Conservation (phyloP, 2,113 vertebrate species). For the Seriola dumerili region DNA sequence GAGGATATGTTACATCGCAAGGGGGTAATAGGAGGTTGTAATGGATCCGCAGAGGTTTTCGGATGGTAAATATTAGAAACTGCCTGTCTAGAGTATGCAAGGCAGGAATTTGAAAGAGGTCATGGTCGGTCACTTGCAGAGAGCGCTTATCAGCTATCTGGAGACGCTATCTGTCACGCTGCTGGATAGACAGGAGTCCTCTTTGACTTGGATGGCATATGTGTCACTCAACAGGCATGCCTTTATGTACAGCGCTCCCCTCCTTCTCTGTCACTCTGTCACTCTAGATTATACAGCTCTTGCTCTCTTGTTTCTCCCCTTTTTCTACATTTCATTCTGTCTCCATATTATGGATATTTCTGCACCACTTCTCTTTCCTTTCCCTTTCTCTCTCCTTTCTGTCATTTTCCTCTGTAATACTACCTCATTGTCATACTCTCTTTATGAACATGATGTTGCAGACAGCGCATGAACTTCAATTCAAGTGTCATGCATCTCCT, state of each 20-base stretch:
- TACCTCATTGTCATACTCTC: conserved; percentile 56
- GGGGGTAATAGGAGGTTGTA: conserved; percentile 56
- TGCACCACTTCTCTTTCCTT: background rate
- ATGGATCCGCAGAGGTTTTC: conserved; percentile 53
- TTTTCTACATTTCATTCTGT: background rate
- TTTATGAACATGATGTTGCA: conserved; percentile 62
- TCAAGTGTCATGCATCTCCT: conserved; percentile 81
- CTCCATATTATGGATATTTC: conserved; percentile 3
- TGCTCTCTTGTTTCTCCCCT: background rate
- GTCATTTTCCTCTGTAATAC: conserved; percentile 58
- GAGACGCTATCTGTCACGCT: conserved; percentile 73
- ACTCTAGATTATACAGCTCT: conserved; percentile 21
- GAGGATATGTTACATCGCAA: conserved; percentile 76
- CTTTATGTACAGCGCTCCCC: conserved; percentile 53
- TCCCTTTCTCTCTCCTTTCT: background rate
- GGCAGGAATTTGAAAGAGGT: conserved; percentile 67
- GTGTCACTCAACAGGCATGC: conserved; percentile 78
- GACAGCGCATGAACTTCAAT: conserved; percentile 77
- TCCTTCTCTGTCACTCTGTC: conserved; percentile 34
- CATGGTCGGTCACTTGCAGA: conserved; percentile 64
- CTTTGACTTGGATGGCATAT: conserved; percentile 71
- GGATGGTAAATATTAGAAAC: conserved; percentile 63
- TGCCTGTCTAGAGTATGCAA: conserved; percentile 18
- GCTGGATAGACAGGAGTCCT: conserved; percentile 72
- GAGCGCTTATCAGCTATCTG: conserved; percentile 79